phyloP scores from a whole-genome alignment of 2,888 invertebrate species.

The Willowsia nigromaculata region DNA sequence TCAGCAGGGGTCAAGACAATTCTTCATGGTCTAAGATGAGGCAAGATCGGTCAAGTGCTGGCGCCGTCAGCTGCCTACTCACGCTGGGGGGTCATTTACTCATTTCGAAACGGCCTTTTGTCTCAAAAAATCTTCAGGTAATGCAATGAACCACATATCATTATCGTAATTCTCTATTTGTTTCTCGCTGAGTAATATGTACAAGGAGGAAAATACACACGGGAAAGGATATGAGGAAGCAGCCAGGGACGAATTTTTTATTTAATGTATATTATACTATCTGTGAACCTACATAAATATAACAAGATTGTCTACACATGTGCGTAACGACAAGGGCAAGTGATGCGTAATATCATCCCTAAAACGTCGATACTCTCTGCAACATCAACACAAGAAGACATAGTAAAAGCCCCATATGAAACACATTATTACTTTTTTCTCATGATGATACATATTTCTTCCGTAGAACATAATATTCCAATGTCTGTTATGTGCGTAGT shows the following conservation, averaged over 20 bases:
- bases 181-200: constrained; percentile 75
- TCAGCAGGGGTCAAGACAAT: constrained; percentile 79
- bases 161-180: constrained; percentile 79
- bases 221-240: constrained; percentile 40
- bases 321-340: constrained; percentile 10
- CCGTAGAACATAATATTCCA: constrained; percentile 10
- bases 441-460: constrained; percentile 32
- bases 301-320: constrained; percentile 1
- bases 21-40: constrained; percentile 77
- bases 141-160: constrained; percentile 79
- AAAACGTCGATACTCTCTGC: constrained; percentile 12
- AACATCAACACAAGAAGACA: neutral
- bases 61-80: constrained; percentile 79
- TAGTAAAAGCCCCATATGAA: constrained; percentile 35
- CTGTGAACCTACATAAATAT: constrained; percentile 14
- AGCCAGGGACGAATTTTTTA: neutral
- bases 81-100: constrained; percentile 79
- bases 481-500: neutral
- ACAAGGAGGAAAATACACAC: constrained; percentile 43
- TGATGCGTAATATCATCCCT: constrained; percentile 25
- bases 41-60: constrained; percentile 78
- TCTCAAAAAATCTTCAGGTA: constrained; percentile 79
- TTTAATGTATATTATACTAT: neutral
- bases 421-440: constrained; percentile 27
- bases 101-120: constrained; percentile 79